phyloP scores from a whole-genome alignment of 2,888 invertebrate genomes.

The Acanthoscelides obtectus region DNA sequence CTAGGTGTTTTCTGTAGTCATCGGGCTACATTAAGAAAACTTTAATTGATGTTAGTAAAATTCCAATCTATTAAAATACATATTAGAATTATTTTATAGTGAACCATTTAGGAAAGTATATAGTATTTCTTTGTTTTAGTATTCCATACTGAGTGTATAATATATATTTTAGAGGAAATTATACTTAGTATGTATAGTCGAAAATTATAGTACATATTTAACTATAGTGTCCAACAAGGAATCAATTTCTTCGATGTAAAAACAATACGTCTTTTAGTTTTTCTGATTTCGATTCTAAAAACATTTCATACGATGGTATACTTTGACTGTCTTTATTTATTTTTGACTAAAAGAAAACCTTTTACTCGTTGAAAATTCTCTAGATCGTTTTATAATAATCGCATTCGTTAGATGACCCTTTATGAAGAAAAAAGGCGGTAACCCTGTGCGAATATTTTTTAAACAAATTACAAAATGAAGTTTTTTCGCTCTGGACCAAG shows the following conservation, averaged over 20 bases:
- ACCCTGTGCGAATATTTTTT: too few relatives aligned
- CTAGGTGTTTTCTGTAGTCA: neutral
- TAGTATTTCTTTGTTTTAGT: neutral
- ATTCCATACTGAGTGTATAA: neutral
- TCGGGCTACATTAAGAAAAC: conserved; percentile 20
- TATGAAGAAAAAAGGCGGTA: too few relatives aligned
- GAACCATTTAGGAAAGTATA: conserved; percentile 7
- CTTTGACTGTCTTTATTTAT: too few relatives aligned
- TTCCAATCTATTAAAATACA: conserved; percentile 25
- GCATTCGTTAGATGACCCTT: too few relatives aligned
- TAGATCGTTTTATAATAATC: too few relatives aligned
- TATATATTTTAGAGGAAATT: neutral
- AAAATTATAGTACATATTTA: conserved; percentile 10
- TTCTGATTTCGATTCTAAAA: too few relatives aligned
- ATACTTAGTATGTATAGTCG: neutral
- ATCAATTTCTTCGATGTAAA: neutral
- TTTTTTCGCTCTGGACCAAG: too few relatives aligned
- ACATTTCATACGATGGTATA: too few relatives aligned
- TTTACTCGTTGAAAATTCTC: too few relatives aligned
- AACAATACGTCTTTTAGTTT: too few relatives aligned
- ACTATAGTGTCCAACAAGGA: conserved; percentile 2
- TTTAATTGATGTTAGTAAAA: conserved; percentile 38
- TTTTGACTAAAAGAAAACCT: too few relatives aligned
- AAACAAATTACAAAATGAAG: too few relatives aligned
- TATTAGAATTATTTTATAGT: conserved; percentile 20